A percentile compares a stretch with the other conserved stretches of the same genome.
These are phyloP conservation scores for Nothura maculosa DNA, from an alignment of 2,797 vertebrate species.

Conservation along the genomic window DNA sequence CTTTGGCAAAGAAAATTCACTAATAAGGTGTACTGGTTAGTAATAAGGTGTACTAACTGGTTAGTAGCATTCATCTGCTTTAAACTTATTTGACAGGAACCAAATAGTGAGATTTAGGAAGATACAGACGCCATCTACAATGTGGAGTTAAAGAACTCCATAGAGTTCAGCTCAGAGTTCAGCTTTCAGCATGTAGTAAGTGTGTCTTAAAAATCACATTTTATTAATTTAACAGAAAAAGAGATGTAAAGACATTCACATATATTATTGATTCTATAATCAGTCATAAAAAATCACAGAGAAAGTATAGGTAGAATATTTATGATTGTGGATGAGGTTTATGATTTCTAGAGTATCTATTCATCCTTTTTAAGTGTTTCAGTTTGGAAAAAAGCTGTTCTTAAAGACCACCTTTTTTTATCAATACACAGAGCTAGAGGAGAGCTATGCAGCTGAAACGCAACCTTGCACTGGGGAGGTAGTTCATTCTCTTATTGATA, in stretches of 20 bases:
- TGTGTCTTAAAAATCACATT: not conserved
- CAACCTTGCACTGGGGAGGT: not conserved
- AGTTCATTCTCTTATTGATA: not conserved
- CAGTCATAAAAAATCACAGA: not conserved
- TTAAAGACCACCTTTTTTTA: not conserved
- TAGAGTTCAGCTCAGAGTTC: not conserved
- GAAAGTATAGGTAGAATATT: not conserved
- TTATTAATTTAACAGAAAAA: not conserved
- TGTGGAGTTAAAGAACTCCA: not conserved
- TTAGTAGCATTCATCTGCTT: not conserved
- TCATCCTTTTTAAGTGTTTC: not conserved
- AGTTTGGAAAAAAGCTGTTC: not conserved
- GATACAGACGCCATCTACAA: not conserved
- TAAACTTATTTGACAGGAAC: conserved; percentile 13
- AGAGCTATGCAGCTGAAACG: not conserved
- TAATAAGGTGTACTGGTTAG: not conserved
- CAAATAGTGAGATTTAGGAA: not conserved
- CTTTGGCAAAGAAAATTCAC: not conserved
- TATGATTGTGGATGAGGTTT: not conserved
- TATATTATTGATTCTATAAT: not conserved
- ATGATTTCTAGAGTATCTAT: not conserved
- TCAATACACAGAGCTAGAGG: not conserved
- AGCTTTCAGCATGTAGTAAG: not conserved
- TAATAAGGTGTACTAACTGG: not conserved
- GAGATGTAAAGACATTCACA: not conserved